Evolutionary conservation across 2,113 vertebrate genomes (phyloP).

Genomic region (Thalassarche chlororhynchos): DNA sequence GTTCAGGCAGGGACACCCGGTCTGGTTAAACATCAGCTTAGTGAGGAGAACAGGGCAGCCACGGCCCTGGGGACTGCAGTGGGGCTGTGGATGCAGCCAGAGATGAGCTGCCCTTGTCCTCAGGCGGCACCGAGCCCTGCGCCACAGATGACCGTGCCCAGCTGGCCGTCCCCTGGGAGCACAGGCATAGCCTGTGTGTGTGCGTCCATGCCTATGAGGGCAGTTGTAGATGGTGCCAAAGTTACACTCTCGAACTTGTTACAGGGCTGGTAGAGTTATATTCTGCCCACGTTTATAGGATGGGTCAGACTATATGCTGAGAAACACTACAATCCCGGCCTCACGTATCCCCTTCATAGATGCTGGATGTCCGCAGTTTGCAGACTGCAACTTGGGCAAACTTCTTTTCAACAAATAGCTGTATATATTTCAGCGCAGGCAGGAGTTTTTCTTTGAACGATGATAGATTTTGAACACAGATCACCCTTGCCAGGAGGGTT

Average conservation of each 20-base stretch:
- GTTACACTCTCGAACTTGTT: neutral
- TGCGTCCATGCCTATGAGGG: rapidly evolving
- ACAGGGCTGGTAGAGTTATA: neutral
- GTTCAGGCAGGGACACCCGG: neutral
- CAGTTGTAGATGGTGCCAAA: neutral
- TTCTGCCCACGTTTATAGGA: neutral
- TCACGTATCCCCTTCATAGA: rapidly evolving
- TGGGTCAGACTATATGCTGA: neutral
- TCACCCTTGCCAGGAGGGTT: neutral
- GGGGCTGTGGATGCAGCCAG: neutral
- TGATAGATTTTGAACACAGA: neutral
- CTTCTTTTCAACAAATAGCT: neutral
- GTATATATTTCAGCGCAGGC: neutral
- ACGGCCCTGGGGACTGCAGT: neutral
- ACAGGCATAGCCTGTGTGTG: neutral
- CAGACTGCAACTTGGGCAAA: neutral
- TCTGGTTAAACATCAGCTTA: neutral
- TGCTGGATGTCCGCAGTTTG: neutral
- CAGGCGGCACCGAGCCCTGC: neutral
- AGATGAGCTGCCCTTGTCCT: neutral
- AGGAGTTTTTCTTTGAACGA: neutral
- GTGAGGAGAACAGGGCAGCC: neutral
- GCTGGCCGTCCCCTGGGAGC: neutral
- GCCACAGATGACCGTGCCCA: neutral
- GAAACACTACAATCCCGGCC: neutral